These are phyloP conservation scores for Ophion ventricosus DNA, from an alignment of 2,888 invertebrate species.

Conservation along the genomic window DNA sequence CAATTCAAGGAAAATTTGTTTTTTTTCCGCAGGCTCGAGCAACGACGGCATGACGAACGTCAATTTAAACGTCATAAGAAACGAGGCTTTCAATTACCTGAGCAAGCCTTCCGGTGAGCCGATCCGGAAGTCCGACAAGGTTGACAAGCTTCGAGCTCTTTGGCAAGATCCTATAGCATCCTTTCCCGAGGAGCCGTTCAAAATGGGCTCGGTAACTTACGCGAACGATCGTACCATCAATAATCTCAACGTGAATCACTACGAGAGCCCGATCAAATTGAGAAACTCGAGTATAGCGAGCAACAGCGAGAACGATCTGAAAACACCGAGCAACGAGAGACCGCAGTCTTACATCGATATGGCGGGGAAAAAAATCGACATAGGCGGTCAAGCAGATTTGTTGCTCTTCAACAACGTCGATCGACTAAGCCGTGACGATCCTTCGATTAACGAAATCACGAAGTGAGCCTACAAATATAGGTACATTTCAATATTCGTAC, in stretches of 20 bases:
- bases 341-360: conserved; percentile 81
- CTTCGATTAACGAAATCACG: conserved; percentile 49
- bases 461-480: neutral
- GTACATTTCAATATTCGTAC: too few relatives aligned
- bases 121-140: conserved; percentile 79
- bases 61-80: conserved; percentile 68
- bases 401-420: conserved; percentile 72
- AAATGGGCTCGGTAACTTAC: conserved; percentile 71
- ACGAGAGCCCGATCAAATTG: conserved; percentile 80
- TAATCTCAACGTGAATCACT: conserved; percentile 72
- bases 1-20: neutral
- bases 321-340: conserved; percentile 72
- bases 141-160: conserved; percentile 79
- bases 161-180: conserved; percentile 77
- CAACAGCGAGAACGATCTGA: conserved; percentile 78
- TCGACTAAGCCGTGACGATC: conserved; percentile 52
- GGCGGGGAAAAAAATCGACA: conserved; percentile 74
- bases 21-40: conserved; percentile 61
- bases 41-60: conserved; percentile 68
- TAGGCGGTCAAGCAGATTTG: conserved; percentile 72
- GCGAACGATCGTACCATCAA: conserved; percentile 75
- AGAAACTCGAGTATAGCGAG: conserved; percentile 76
- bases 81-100: conserved; percentile 80
- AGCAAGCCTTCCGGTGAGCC: conserved; percentile 77
- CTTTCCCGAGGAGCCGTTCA: conserved; percentile 70